These are phyloP conservation scores for Telmatherina bonti DNA, from an alignment of 2,797 vertebrate species.

Conservation along the genomic window DNA sequence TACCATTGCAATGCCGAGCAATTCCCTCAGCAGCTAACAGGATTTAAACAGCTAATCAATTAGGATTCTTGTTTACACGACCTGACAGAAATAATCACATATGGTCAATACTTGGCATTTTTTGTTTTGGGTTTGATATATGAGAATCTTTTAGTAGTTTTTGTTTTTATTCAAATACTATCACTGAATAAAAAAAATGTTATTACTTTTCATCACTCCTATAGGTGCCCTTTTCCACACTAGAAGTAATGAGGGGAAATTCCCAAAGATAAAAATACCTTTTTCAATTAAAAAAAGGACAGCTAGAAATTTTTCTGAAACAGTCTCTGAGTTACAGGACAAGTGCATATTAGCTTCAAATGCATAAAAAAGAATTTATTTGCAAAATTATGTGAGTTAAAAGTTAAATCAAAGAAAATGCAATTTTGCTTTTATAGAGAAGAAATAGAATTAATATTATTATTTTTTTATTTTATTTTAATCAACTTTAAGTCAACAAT, in stretches of 20 bases:
- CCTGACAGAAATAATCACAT: conserved; percentile 11
- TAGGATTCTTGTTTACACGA: conserved; percentile 47
- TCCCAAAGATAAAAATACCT: background rate
- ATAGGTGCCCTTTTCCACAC: too few relatives aligned
- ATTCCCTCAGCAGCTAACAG: conserved; percentile 33
- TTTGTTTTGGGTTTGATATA: background rate
- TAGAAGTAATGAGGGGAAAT: background rate
- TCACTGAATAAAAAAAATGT: background rate
- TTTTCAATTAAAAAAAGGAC: background rate
- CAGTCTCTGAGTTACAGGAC: background rate
- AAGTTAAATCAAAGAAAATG: background rate
- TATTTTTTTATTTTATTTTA: too few relatives aligned
- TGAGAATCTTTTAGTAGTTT: background rate
- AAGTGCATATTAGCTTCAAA: background rate
- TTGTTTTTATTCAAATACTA: background rate
- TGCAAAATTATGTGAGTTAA: background rate
- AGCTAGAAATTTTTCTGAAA: background rate
- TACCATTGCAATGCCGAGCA: conserved; percentile 42
- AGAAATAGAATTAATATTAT: background rate
- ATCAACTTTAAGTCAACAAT: conserved; percentile 6
- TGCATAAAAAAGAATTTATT: background rate
- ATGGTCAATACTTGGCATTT: background rate
- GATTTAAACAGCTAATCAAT: conserved; percentile 55
- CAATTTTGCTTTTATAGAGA: background rate
- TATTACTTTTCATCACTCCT: background rate